Percentiles rank a stretch among this genome's conserved stretches.
Conservation (phyloP, 2,888 invertebrate genomes). For the Siphonodentalium dalli region DNA sequence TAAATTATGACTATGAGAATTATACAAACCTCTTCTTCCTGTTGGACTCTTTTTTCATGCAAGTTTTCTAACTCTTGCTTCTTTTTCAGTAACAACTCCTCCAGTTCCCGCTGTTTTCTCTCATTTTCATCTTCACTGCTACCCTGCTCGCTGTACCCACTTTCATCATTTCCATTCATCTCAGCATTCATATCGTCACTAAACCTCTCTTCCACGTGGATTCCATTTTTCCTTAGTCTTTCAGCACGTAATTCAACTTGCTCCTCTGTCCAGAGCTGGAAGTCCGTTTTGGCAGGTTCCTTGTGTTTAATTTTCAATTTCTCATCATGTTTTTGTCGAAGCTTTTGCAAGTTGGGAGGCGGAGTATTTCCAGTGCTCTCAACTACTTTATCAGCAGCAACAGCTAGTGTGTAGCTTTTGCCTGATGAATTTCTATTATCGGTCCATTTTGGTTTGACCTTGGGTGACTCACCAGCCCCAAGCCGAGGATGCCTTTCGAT, state of each 20-base stretch:
- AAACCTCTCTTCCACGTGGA: constrained; percentile 9
- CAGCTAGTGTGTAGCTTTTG: too few species aligned
- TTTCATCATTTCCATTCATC: constrained; percentile 20
- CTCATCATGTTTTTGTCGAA: constrained; percentile 1
- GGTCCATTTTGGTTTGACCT: not conserved
- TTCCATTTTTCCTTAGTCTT: constrained; percentile 28
- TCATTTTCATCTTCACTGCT: constrained; percentile 33
- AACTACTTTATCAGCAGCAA: too few species aligned
- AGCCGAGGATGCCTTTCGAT: too few species aligned
- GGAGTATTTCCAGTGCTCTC: not conserved
- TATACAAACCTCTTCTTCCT: constrained; percentile 39
- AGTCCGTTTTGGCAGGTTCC: too few species aligned
- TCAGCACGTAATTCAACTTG: constrained; percentile 41
- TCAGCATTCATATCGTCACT: constrained; percentile 33
- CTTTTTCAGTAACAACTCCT: constrained; percentile 43
- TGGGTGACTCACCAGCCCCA: not conserved
- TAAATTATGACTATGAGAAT: not conserved
- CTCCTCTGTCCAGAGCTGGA: constrained; percentile 54
- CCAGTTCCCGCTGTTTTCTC: constrained; percentile 40
- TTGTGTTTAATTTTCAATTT: too few species aligned
- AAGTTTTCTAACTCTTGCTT: constrained; percentile 44
- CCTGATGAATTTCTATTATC: too few species aligned
- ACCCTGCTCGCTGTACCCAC: constrained; percentile 8
- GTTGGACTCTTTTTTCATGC: constrained; percentile 30
- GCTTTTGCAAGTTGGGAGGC: not conserved